Conservation (phyloP, 1,140 invertebrate species). For the Helicoverpa armigera region DNA sequence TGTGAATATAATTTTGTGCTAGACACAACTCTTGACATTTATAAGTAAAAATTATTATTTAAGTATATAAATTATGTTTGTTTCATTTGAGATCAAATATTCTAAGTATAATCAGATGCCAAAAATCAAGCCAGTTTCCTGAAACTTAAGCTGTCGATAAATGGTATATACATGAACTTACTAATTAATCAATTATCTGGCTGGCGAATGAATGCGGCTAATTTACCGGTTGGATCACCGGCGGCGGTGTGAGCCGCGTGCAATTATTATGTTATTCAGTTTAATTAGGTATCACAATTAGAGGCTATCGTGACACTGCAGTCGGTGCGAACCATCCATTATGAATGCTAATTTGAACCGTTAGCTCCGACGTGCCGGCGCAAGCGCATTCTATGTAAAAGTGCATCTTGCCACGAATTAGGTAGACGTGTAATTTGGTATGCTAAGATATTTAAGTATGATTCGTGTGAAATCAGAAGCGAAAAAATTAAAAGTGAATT, state of each 20-base stretch:
- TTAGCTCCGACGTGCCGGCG: conserved; percentile 61
- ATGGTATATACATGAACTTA: conserved; percentile 47
- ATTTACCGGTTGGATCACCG: conserved; percentile 56
- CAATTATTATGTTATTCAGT: conserved; percentile 74
- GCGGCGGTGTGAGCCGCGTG: conserved; percentile 52
- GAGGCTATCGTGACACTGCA: conserved; percentile 71
- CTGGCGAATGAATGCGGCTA: conserved; percentile 55
- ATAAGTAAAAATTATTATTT: conserved; percentile 40
- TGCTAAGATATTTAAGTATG: not conserved
- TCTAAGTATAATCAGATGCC: not conserved
- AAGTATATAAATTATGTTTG: conserved; percentile 1
- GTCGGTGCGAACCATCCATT: conserved; percentile 71
- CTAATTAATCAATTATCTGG: conserved; percentile 53
- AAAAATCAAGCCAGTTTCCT: not conserved
- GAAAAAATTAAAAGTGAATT: not conserved
- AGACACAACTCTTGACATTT: conserved; percentile 53
- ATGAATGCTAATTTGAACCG: conserved; percentile 74
- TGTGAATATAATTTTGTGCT: conserved; percentile 50
- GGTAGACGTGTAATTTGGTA: not conserved
- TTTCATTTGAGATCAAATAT: not conserved
- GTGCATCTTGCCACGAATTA: conserved; percentile 63
- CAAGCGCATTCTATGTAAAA: conserved; percentile 68
- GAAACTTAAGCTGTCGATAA: conserved; percentile 18
- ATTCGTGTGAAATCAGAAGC: not conserved
- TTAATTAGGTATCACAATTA: conserved; percentile 81